These are phyloP conservation scores for Coelogynopora nodosa DNA, from an alignment of 2,888 invertebrate genomes.

Conservation along the genomic window DNA sequence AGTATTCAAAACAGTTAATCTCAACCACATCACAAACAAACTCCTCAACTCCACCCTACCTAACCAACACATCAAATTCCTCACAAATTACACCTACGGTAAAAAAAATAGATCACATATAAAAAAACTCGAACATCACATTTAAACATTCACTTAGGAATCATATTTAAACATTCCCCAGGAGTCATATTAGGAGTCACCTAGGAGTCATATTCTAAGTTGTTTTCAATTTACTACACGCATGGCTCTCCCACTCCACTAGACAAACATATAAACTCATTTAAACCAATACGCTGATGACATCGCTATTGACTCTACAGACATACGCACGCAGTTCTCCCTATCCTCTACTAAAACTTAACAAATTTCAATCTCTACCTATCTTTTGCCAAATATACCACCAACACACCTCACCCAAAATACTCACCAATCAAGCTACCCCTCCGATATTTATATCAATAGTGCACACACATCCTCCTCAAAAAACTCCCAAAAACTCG, in stretches of 20 bases:
- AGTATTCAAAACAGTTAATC: no score
- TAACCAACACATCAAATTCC: no score
- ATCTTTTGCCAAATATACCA: background rate
- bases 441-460: background rate
- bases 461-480: background rate
- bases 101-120: no score
- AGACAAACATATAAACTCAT: background rate
- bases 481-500: background rate
- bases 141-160: no score
- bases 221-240: background rate
- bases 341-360: background rate
- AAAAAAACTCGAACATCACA: no score
- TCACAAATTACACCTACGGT: no score
- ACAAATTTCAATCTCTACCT: constrained; percentile 2
- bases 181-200: no score
- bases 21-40: no score
- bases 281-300: background rate
- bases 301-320: background rate
- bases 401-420: background rate
- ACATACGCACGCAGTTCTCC: constrained; percentile 10
- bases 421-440: background rate
- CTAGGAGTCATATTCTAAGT: background rate
- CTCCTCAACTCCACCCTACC: no score
- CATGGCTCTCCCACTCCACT: background rate
- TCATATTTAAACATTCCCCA: no score